Evolutionary conservation across 2,888 invertebrate genomes (phyloP), one percentile per base, ranked within the genome.

Genomic region (Mesochorus sp.): DNA sequence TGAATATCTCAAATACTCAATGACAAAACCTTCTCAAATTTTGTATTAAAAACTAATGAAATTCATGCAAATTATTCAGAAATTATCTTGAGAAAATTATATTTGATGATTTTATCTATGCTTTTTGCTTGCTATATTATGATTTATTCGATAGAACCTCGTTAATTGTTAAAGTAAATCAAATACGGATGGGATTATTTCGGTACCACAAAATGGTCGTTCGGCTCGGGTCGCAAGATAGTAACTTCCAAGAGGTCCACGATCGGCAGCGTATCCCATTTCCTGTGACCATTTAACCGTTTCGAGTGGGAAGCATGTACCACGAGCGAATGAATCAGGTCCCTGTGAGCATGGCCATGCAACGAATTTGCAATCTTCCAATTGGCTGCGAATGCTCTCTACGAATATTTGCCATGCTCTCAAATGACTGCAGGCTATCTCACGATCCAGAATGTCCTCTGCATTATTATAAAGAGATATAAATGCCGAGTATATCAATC

Each of bases 361-460:
- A 2, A 88, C 88, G 82, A 94, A 94, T 82, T 92, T 91, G 84
- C 93, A 93, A 21, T 85, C 86, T 76, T 82, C 83, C 5, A 83
- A 81, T 87, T 91, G 91, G 76, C 89, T 90, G 26, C 87, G 82
- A 21, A 94, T 78, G 64, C 92, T 92, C 82, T 93, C 94, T 37
- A 92, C 84, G 85, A 93, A 94, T 0, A 93, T 86, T 53, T 91
- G 88, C 91, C 93, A 93, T 0, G 93, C 93, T 81, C 94, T 88
- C 8, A 93, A 85, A 85, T 94, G 94, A 80, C 94, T 94, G 84
- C 94, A 94, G 2, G 93, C 93, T 37, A 93, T 91, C 39, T 92
- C 91, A 51, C 90, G 90, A 72, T 92, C 92, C 64, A 93, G 83
- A 37, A 87, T 82, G 51, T 91, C 91, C 64, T 93, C 93, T 93